Conservation (phyloP, 1,140 invertebrate genomes). For the Leptinotarsa defecta region DNA sequence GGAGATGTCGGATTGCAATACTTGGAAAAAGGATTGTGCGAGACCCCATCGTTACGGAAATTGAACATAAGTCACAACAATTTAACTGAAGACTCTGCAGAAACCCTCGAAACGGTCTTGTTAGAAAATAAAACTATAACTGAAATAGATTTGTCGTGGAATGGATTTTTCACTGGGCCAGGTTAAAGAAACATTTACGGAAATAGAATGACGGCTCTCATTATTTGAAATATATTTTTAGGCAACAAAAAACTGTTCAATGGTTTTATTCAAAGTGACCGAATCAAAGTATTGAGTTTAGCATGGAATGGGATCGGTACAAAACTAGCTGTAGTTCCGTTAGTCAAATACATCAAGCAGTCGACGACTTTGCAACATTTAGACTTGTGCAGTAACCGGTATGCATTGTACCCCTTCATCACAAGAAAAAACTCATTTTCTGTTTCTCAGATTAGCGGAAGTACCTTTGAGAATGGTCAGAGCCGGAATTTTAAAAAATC, state of each 20-base stretch:
- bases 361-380: conserved; percentile 39
- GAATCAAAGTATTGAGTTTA: conserved; percentile 42
- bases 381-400: conserved; percentile 51
- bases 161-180: conserved; percentile 52
- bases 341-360: conserved; percentile 42
- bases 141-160: conserved; percentile 59
- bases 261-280: conserved; percentile 34
- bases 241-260: conserved; percentile 40
- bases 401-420: background rate
- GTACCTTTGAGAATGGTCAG: conserved; percentile 31
- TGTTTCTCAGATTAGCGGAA: background rate
- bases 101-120: conserved; percentile 54
- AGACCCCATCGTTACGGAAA: conserved; percentile 51
- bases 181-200: conserved; percentile 14
- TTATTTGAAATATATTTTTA: conserved; percentile 22
- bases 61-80: conserved; percentile 57
- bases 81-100: conserved; percentile 52
- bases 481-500: conserved; percentile 49
- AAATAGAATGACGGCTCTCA: background rate
- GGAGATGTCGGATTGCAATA: conserved; percentile 54
- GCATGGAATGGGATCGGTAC: conserved; percentile 48
- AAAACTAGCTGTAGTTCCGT: conserved; percentile 26
- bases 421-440: conserved; percentile 14
- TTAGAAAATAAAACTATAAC: conserved; percentile 56
- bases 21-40: conserved; percentile 51